Evolutionary conservation across 2,888 invertebrate species (phyloP), one percentile per base, ranked within the genome.

Genomic region (Tromatobia lineatoria): DNA sequence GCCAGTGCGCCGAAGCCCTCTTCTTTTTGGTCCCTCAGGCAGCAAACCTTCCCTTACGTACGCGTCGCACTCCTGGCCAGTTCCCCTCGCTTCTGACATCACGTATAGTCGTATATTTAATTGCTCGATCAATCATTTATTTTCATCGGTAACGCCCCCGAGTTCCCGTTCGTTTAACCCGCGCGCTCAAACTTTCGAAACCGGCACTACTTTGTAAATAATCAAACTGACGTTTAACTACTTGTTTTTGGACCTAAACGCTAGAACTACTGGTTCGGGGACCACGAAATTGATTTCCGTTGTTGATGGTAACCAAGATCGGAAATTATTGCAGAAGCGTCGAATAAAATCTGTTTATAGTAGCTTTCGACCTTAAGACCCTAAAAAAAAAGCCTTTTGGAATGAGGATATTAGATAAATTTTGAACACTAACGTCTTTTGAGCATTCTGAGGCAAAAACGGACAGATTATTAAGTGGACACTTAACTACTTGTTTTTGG

Each of bases 51-150:
- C 42, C 81, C 47, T 64, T 70, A 50, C 74, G 75, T 42, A 38
- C 71, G 52, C 64, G 73, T 67, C 64, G 59, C 59, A 52, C 77
- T 67, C 81, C 87, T 83, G 86, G 79, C 79, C 34, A 67, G 82
- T 82, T 80, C 85, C 88, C 86, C 85, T 50, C 83, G 86, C 87
- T 88, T 88, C 88, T 76, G 87, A 85, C 90, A 87, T 91, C 93
- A 29, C 34, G 34, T 10, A 93, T 92, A 93, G 91, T 92, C 90
- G 89, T 88, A 88, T 88, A 88, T 92, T 93, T 93, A 93, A 92
- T 93, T 93, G 91, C 92, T 92, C 93, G 91, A 92, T 93, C 91
- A 91, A 93, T 93, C 93, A 93, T 90, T 61, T 91, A 91, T 87
- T 87, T 83, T 87, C 84, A 79, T 82, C 85, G 82, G 83, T 69